phyloP scores from a whole-genome alignment of 2,888 invertebrate genomes.

The Brenthis ino region DNA sequence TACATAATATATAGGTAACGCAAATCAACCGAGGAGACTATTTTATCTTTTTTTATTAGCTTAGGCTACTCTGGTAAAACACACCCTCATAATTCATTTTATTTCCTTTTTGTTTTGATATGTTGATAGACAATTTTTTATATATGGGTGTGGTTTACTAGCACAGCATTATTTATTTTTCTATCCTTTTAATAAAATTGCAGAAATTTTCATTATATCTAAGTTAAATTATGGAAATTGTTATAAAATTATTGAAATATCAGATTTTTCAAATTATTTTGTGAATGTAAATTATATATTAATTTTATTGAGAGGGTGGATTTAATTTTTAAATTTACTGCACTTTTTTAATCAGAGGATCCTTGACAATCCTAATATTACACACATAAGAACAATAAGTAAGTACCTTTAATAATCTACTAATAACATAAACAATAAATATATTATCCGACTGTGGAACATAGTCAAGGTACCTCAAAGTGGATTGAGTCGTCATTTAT shows the following conservation, averaged over 20 bases:
- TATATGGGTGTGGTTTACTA: constrained; percentile 71
- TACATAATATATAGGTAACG: constrained; percentile 47
- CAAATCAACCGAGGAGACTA: constrained; percentile 54
- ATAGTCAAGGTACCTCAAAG: constrained; percentile 75
- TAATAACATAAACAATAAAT: constrained; percentile 22
- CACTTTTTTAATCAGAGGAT: constrained; percentile 75
- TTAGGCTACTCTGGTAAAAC: constrained; percentile 78
- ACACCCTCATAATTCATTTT: constrained; percentile 47
- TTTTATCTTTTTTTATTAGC: constrained; percentile 74
- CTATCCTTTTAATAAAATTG: constrained; percentile 59
- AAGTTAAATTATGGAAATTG: background rate
- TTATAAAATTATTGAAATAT: background rate
- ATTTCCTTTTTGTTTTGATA: constrained; percentile 25
- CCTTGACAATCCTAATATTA: constrained; percentile 54
- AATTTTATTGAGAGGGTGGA: constrained; percentile 63
- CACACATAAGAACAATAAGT: constrained; percentile 1
- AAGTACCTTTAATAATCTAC: constrained; percentile 21
- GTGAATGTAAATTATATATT: background rate
- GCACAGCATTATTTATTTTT: constrained; percentile 70
- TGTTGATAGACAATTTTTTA: constrained; percentile 32
- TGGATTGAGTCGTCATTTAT: constrained; percentile 78
- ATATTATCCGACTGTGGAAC: constrained; percentile 35
- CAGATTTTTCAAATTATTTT: too few species aligned
- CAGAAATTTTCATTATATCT: constrained; percentile 23
- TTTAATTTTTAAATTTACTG: constrained; percentile 75